Evolutionary conservation across 2,113 vertebrate species (phyloP).

Genomic region (Poeciliopsis prolifica): DNA sequence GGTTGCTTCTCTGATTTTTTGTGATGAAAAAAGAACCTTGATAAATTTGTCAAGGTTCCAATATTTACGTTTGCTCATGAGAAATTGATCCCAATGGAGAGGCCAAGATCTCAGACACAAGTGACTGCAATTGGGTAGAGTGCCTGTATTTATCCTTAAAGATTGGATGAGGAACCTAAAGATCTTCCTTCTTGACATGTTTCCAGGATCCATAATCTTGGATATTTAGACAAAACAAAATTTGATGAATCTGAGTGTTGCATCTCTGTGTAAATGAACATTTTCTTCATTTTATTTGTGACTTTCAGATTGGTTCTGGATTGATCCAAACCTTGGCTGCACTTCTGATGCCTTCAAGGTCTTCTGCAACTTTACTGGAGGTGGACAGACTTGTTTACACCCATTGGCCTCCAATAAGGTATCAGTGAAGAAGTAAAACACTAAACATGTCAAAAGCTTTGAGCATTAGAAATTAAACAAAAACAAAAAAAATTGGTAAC

Average conservation of each 20-base stretch:
- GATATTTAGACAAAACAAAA: background rate
- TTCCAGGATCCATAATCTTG: background rate
- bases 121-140: background rate
- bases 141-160: background rate
- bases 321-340: slow-evolving; percentile 97
- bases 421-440: background rate
- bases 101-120: background rate
- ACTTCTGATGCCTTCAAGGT: slow-evolving; percentile 94
- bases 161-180: background rate
- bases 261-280: background rate
- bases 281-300: slow-evolving; percentile 20
- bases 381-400: slow-evolving; percentile 94
- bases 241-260: background rate
- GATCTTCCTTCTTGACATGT: background rate
- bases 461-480: background rate
- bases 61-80: background rate
- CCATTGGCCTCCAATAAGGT: slow-evolving; percentile 91
- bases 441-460: background rate
- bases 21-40: background rate
- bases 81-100: background rate
- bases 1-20: background rate
- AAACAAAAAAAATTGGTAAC: no score
- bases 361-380: slow-evolving; percentile 97
- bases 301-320: slow-evolving; percentile 91
- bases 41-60: background rate